Base-by-base conservation (phyloP, 2,113 vertebrate species). In the Hemiscyllium ocellatum region DNA sequence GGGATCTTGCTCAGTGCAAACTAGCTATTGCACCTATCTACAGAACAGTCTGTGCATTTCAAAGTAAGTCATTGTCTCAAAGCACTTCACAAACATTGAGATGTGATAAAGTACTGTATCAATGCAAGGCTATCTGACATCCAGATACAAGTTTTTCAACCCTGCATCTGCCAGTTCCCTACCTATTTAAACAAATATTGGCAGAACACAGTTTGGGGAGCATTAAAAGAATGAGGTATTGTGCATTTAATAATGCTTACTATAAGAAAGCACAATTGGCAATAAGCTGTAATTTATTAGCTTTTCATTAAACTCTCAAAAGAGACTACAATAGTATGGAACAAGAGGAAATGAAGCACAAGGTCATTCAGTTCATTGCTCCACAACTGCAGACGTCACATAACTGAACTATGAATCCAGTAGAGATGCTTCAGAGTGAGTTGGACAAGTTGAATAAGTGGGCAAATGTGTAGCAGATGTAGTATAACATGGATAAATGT, bases 191-290 rank as follows among this genome's bases (percentile, higher is more conserved):
- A 69, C 66, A 94, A 94, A 70, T 72, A 29, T 42, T 70, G 68
- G 47, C n/a, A 47, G 42, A 95, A 33, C 12, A 72, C 37, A 33
- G 42, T 95, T 72, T 15, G 13, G 69, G 13, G 33, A 72, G 22
- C 26, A 50, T 72, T 70, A 95, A 72, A 13, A 95, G 47, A 95
- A 95, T 72, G 66, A 76, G 72, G 42, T 76, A 95, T 76, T 95
- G 94, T 50, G 94, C 13, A 76, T 24, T 52, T 72, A 72, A 72
- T 52, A 95, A 52, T 47, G 94, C 52, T 69, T 26, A 52, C 42
- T 26, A 26, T 29, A 76, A 26, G 33, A 95, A 95, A 70, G 69
- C 3, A 93, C n/a, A 50, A 69, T 72, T 5, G 29, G 94, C 72
- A 72, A 72, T 95, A 7, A 1, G 29, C 68, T 70, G 68, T 29